A percentile compares a stretch with the other conserved stretches of the same genome.
phyloP scores from a whole-genome alignment of 1,140 invertebrate species.

The Drosophila fuyamai region DNA sequence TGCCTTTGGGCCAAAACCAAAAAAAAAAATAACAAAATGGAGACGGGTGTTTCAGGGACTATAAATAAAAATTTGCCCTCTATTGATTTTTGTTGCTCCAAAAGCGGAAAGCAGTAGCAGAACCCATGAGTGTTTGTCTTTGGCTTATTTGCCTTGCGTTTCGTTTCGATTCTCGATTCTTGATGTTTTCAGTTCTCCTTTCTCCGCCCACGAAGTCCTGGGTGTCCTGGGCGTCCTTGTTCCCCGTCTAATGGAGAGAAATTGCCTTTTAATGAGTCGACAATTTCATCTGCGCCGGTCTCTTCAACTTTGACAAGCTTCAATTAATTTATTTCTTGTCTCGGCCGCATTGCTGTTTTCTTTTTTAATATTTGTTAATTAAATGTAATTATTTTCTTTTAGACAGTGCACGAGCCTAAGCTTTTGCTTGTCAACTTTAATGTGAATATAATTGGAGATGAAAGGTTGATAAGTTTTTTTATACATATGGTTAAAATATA shows the following conservation, averaged over 20 bases:
- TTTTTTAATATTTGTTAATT: constrained; percentile 20
- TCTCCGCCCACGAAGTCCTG: constrained; percentile 4
- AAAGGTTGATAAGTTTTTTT: background rate
- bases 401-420: background rate
- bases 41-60: constrained; percentile 39
- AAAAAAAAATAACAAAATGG: constrained; percentile 13
- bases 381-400: constrained; percentile 26
- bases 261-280: constrained; percentile 78
- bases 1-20: constrained; percentile 13
- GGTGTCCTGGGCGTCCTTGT: constrained; percentile 7
- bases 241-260: constrained; percentile 68
- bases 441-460: background rate
- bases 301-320: constrained; percentile 38
- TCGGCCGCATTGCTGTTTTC: background rate
- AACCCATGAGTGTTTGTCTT: constrained; percentile 74
- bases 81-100: constrained; percentile 68
- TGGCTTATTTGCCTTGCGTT: constrained; percentile 60
- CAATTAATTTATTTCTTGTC: constrained; percentile 32
- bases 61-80: constrained; percentile 74
- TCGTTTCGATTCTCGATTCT: constrained; percentile 43
- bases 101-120: constrained; percentile 18
- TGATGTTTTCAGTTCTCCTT: constrained; percentile 23
- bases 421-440: constrained; percentile 6
- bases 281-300: constrained; percentile 60
- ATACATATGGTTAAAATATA: background rate